Base-by-base conservation (phyloP, 2,888 invertebrate species). In the Arrhopalites spinosus region DNA sequence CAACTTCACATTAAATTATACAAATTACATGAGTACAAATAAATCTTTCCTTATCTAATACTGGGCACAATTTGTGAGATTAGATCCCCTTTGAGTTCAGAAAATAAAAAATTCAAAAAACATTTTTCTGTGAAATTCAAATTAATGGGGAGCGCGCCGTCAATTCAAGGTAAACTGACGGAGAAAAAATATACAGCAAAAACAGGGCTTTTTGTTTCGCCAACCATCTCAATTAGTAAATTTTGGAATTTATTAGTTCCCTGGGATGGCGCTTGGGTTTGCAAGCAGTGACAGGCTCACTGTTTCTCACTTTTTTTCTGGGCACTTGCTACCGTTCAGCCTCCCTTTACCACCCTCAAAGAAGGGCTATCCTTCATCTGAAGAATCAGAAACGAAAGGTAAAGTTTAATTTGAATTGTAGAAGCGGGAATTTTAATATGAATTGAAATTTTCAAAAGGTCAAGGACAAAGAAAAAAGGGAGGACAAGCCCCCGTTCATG, bases 291-390 rank as follows among this genome's bases (percentile, higher is more conserved):
- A 93, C 94, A n/a, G 93, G 92, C 63, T 90, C 91, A n/a, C 90
- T 94, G 47, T 92, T 93, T 83, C 87, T 91, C 67, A 93, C 93
- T 0, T 94, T 94, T 85, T 91, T 94, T 83, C 88, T 94, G 43
- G 94, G 94, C 71, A 93, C 93, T 2, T 92, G 93, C 87, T 95
- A 94, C 86, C 90, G 95, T 36, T 94, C 94, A 7, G 94, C 94
- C 0, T 93, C 93, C 0, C 88, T 95, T 7, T 95, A 95, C 86
- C 94, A 95, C 85, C 94, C 94, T 0, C 93, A 94, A 85, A 86
- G 94, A 76, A 88, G 94, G 77, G 94, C 94, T 77, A 94, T 95
- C 83, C 88, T 95, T 56, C 94, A 95, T 85, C 89, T 95, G 84
- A 95, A 94, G 86, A 94, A 93, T 86, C 94, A 94, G 85, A 93